A percentile compares a stretch with the other conserved stretches of the same genome.
phyloP scores from a whole-genome alignment of 2,888 invertebrate species.

The Callyntrura guangdongensis region DNA sequence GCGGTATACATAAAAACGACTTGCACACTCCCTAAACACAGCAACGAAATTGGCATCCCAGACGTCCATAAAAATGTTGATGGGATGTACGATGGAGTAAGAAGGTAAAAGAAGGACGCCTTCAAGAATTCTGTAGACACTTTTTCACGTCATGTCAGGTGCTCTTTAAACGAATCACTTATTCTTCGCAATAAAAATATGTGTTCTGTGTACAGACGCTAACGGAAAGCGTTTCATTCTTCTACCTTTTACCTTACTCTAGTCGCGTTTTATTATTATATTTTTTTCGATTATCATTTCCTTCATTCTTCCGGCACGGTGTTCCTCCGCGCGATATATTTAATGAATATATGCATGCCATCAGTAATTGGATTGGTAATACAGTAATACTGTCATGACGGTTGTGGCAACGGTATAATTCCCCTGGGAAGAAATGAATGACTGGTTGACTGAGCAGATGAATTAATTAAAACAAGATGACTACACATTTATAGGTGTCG shows the following conservation, averaged over 20 bases:
- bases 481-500: constrained; percentile 21
- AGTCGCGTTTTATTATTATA: not conserved
- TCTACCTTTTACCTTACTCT: not conserved
- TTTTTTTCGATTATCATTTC: constrained; percentile 19
- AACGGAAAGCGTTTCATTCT: constrained; percentile 25
- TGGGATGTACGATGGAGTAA: not conserved
- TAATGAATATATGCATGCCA: constrained; percentile 22
- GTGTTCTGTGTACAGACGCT: not conserved
- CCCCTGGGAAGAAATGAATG: not conserved
- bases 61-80: constrained; percentile 35
- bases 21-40: constrained; percentile 2
- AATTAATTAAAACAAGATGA: constrained; percentile 48
- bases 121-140: not conserved
- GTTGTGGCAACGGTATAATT: constrained; percentile 10
- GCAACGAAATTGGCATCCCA: constrained; percentile 17
- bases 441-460: constrained; percentile 2
- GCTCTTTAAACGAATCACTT: constrained; percentile 25
- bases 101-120: not conserved
- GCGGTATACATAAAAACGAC: not conserved
- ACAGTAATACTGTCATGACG: not conserved
- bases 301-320: not conserved
- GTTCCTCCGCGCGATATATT: not conserved
- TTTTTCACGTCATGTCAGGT: constrained; percentile 19
- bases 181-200: constrained; percentile 32
- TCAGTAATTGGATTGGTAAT: constrained; percentile 41